Percentiles rank a stretch among this genome's conserved stretches.
phyloP scores from a whole-genome alignment of 2,113 vertebrate genomes.

The Aviceda subcristata region DNA sequence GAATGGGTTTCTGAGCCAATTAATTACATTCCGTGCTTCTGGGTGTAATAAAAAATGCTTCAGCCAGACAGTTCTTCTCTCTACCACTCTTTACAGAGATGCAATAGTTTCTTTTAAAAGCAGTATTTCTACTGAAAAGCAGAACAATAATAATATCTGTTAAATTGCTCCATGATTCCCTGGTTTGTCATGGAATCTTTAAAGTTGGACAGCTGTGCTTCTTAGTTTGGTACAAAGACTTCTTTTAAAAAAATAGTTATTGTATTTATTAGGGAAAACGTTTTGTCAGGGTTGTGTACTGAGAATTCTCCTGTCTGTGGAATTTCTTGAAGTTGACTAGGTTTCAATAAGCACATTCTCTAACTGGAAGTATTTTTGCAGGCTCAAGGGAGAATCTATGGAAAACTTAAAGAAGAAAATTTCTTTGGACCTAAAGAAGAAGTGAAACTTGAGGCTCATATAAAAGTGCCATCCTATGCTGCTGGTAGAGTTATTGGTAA shows the following conservation, averaged over 20 bases:
- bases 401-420: constrained; percentile 98
- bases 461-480: constrained; percentile 96
- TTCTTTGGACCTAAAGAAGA: constrained; percentile 99
- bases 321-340: background rate
- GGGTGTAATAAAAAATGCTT: background rate
- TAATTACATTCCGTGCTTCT: background rate
- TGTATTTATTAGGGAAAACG: background rate
- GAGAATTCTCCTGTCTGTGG: background rate
- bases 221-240: background rate
- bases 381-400: constrained; percentile 94
- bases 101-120: background rate
- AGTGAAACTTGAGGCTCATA: constrained; percentile 97
- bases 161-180: background rate
- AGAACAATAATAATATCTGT: background rate
- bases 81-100: background rate
- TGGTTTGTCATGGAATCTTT: background rate
- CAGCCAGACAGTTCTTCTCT: background rate
- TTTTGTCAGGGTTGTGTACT: background rate
- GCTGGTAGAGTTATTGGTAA: constrained; percentile 98
- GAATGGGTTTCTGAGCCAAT: background rate
- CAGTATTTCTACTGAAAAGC: background rate
- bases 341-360: background rate
- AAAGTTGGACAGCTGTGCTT: background rate
- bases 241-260: background rate
- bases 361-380: constrained; percentile 53